Evolutionary conservation across 1,140 invertebrate genomes (phyloP).

Genomic region (Streblospio benedicti): DNA sequence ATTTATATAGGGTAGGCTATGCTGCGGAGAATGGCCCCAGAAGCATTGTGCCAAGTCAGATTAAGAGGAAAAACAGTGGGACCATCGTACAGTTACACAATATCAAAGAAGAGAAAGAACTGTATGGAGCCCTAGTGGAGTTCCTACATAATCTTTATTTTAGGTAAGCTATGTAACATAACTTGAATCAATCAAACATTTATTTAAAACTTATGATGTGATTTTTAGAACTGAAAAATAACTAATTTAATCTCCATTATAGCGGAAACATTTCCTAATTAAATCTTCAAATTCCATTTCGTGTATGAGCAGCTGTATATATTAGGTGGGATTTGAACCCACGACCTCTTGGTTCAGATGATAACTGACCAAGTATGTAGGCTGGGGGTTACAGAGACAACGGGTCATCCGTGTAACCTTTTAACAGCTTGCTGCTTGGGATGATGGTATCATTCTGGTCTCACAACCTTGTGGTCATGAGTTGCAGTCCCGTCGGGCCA

Average conservation of each 20-base stretch:
- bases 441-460: no score
- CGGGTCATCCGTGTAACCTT: no score
- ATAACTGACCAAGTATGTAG: no score
- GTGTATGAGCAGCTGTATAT: not conserved
- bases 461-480: no score
- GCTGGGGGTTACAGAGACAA: no score
- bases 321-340: not conserved
- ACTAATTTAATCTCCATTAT: not conserved
- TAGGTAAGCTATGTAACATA: conserved; percentile 54
- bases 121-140: conserved; percentile 76
- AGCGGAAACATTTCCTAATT: not conserved
- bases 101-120: conserved; percentile 62
- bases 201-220: not conserved
- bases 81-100: conserved; percentile 33
- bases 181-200: not conserved
- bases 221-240: not conserved
- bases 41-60: conserved; percentile 72
- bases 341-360: no score
- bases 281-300: not conserved
- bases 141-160: conserved; percentile 83
- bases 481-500: no score
- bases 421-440: no score
- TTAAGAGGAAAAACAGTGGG: conserved; percentile 60
- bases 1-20: conserved; percentile 71
- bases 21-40: conserved; percentile 76